Conservation (phyloP, 2,797 vertebrate genomes). For the Halcyon leucocephala region DNA sequence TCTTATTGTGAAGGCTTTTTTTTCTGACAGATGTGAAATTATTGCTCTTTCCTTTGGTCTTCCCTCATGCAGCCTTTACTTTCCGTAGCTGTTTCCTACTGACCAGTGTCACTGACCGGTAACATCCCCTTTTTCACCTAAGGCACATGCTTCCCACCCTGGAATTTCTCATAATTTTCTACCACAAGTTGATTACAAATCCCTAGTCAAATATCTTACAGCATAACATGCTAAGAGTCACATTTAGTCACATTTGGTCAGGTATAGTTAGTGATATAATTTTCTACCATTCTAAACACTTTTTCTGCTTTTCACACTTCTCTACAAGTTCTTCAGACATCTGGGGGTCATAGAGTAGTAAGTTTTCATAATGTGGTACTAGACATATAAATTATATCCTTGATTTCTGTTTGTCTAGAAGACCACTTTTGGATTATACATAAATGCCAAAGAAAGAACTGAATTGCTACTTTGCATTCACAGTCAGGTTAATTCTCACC, state of each 20-base stretch:
- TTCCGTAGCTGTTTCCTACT: background rate
- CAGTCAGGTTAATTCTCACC: background rate
- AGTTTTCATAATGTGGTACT: background rate
- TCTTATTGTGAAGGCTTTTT: background rate
- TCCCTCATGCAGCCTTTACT: background rate
- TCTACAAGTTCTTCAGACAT: background rate
- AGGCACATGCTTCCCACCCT: background rate
- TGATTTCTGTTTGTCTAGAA: background rate
- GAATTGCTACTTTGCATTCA: background rate
- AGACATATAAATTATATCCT: background rate
- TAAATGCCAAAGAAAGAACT: background rate
- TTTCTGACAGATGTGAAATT: background rate
- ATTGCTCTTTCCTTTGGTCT: background rate
- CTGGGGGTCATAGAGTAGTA: background rate
- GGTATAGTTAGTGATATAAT: background rate
- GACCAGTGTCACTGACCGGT: background rate
- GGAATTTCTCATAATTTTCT: background rate
- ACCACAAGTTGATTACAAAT: accelerated
- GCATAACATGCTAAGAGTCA: background rate
- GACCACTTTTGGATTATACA: background rate
- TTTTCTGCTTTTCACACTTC: background rate
- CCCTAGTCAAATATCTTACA: background rate
- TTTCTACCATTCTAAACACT: background rate
- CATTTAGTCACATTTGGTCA: background rate
- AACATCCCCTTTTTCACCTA: background rate